phyloP scores from a whole-genome alignment of 2,797 vertebrate genomes.

The Uromys caudimaculatus region DNA sequence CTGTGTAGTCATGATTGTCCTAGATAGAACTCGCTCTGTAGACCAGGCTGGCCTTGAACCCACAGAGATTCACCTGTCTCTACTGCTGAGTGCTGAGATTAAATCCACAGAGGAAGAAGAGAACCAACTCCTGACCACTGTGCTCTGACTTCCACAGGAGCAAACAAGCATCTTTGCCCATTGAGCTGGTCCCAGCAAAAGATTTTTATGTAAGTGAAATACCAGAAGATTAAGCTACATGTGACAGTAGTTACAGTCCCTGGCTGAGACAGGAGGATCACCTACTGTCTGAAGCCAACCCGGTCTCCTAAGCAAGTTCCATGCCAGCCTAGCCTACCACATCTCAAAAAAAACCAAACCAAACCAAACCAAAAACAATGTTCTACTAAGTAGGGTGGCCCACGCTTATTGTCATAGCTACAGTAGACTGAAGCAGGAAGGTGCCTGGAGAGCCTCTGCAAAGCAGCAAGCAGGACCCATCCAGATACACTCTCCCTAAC shows the following conservation, averaged over 20 bases:
- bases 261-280: not conserved
- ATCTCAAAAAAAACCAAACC: not conserved
- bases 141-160: no score
- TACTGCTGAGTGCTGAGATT: no score
- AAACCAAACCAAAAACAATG: not conserved
- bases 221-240: not conserved
- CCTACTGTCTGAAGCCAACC: not conserved
- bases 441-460: not conserved
- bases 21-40: no score
- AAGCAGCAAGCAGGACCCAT: not conserved
- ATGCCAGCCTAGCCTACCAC: not conserved
- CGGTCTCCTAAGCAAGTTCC: not conserved
- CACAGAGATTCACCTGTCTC: no score
- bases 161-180: no score
- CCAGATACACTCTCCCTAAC: accelerated
- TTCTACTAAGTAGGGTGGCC: not conserved
- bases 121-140: no score
- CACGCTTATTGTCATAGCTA: not conserved
- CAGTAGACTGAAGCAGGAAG: not conserved
- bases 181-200: no score
- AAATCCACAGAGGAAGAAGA: no score
- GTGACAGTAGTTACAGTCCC: not conserved
- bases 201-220: not conserved
- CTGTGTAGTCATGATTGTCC: no score
- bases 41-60: no score